Evolutionary conservation across 1,140 invertebrate genomes (phyloP).

Genomic region (Aricia agestis): DNA sequence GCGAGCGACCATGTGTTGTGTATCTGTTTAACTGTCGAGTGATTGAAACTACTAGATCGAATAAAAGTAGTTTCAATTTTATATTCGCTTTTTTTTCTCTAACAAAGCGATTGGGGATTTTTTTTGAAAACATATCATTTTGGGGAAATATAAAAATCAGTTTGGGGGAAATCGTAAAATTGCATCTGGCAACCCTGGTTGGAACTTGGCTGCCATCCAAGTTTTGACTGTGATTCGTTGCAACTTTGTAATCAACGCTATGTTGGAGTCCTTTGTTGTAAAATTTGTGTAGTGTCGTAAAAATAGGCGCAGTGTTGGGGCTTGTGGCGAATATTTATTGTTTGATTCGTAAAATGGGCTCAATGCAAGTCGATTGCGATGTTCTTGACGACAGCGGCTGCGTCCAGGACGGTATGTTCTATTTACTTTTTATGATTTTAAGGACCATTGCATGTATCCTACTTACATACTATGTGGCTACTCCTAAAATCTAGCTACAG

Average conservation of each 20-base stretch:
- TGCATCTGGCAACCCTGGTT: not conserved
- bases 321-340: slow-evolving; percentile 7
- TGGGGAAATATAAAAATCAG: too few relatives aligned
- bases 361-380: slow-evolving; percentile 37
- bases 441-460: too few relatives aligned
- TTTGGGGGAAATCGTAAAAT: not conserved
- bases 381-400: slow-evolving; percentile 56
- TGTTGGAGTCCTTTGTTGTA: slow-evolving; percentile 10
- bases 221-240: not conserved
- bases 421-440: slow-evolving; percentile 5
- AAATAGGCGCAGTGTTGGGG: not conserved
- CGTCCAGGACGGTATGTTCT: slow-evolving; percentile 44
- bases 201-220: not conserved
- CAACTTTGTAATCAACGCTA: slow-evolving; percentile 3
- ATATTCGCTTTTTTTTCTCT: too few relatives aligned
- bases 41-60: too few relatives aligned
- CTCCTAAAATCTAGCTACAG: too few relatives aligned
- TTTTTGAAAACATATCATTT: too few relatives aligned
- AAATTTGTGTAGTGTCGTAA: slow-evolving; percentile 8
- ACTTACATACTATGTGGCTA: too few relatives aligned
- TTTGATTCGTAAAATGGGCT: slow-evolving; percentile 38
- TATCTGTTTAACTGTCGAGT: too few relatives aligned
- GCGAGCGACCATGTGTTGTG: too few relatives aligned
- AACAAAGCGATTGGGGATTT: too few relatives aligned
- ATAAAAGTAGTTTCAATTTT: too few relatives aligned